Percentiles rank a stretch among this genome's conserved stretches.
Evolutionary conservation across 2,888 invertebrate genomes (phyloP).

Genomic region (Nasonovia ribisnigri): DNA sequence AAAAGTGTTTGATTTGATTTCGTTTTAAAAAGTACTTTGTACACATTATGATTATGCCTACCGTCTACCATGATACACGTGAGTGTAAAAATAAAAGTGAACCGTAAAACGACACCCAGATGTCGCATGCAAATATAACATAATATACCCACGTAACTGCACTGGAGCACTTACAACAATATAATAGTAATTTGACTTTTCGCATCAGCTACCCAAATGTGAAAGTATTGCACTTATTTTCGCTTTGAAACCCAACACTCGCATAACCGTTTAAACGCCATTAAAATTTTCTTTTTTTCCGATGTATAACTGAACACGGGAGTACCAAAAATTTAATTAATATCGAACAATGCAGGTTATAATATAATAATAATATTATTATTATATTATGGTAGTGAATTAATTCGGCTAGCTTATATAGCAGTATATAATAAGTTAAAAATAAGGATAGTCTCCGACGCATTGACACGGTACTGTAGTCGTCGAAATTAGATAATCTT

Average conservation of each 20-base stretch:
- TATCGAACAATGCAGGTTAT: conserved; percentile 24
- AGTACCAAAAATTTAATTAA: conserved; percentile 9
- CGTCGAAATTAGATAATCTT: conserved; percentile 16
- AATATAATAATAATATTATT: not conserved
- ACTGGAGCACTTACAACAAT: not conserved
- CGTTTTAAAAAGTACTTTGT: not conserved
- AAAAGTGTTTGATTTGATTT: not conserved
- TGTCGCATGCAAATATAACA: not conserved
- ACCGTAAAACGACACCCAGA: not conserved
- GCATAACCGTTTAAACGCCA: not conserved
- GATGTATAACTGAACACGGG: conserved; percentile 9
- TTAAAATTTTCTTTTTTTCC: conserved; percentile 35
- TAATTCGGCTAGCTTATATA: not conserved
- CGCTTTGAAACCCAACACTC: conserved; percentile 30
- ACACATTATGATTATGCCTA: not conserved
- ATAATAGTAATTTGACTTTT: conserved; percentile 49
- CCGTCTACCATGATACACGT: not conserved
- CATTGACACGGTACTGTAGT: not conserved
- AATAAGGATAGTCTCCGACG: not conserved
- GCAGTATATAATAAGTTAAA: not conserved
- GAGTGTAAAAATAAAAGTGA: conserved; percentile 30
- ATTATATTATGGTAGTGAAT: not conserved
- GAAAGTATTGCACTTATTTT: conserved; percentile 51
- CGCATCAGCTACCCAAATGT: conserved; percentile 56
- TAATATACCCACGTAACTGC: not conserved